A percentile compares a stretch with the other conserved stretches of the same genome.
phyloP scores from a whole-genome alignment of 2,888 invertebrate genomes.

The Heliconius hortense region DNA sequence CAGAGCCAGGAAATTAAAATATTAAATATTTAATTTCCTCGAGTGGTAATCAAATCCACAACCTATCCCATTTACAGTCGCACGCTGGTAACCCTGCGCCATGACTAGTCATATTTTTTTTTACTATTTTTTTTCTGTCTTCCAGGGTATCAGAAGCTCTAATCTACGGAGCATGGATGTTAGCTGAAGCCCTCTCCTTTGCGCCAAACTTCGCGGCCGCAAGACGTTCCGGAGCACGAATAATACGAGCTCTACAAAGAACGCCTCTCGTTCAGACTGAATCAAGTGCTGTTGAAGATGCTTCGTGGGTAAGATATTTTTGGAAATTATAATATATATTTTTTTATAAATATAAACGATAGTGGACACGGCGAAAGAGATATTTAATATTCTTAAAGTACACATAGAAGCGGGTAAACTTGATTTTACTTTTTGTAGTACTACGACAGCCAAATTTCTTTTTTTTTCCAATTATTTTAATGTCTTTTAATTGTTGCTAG shows the following conservation, averaged over 20 bases:
- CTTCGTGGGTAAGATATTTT: constrained; percentile 59
- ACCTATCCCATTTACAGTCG: no score
- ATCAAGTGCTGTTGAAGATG: constrained; percentile 51
- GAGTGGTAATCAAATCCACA: no score
- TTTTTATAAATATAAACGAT: background rate
- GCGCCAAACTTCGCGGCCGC: constrained; percentile 89
- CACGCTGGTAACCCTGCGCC: no score
- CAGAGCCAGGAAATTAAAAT: background rate
- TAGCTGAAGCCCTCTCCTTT: constrained; percentile 89
- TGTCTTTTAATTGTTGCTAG: no score
- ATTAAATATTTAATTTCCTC: background rate
- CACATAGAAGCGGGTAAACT: no score
- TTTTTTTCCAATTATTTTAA: no score
- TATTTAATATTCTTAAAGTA: no score
- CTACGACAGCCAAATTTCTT: no score
- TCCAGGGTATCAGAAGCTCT: constrained; percentile 88
- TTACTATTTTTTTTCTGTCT: no score
- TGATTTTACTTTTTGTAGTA: no score
- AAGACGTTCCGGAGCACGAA: constrained; percentile 85
- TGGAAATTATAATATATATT: background rate
- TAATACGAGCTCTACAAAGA: constrained; percentile 78
- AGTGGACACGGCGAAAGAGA: no score
- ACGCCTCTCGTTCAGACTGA: constrained; percentile 68
- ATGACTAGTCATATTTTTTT: no score
- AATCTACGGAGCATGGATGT: constrained; percentile 90